Base-by-base conservation (phyloP, 2,113 vertebrate species). In the Capreolus pygargus region DNA sequence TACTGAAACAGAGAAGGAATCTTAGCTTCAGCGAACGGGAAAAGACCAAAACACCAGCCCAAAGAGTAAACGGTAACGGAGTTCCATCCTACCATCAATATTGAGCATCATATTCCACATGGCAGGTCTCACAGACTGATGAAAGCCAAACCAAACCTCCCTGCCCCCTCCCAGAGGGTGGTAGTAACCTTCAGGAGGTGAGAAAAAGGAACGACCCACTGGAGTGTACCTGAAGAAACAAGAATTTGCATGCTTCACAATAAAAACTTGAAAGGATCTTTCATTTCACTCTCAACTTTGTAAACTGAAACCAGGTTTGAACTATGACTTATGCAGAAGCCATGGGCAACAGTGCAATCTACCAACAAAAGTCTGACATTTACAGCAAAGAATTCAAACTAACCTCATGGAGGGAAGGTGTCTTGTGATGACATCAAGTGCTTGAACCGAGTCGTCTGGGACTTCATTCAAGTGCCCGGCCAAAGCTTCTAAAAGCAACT, bases 21-120 rank as follows among this genome's bases (percentile, higher is more conserved):
- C 74, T 98, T 94, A 98, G 70, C 67, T 91, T 83, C 14, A 33
- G 57, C 30, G 43, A 43, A 74, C 64, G 61, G 64, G 17, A n/a
- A 95, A 82, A 78, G n/a, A 86, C 23, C 39, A 43, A 89, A 7
- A 36, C 85, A 82, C 54, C 27, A 30, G 3, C 39, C 23, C 45
- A 0, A 95, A 94, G 89, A 55, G 67, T 81, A 79, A 91, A 57
- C 10, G 12, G 61, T 23, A 64, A 70, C 36, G 21, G 39, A 45
- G 47, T 91, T 95, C 52, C 76, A 91, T 52, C 99, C 61, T 98
- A 99, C 99, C 99, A 23, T 99, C 99, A 0, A 99, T 99, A 98
- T 99, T 99, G 93, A 99, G 99, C 99, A 99, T 99, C 99, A 99
- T 99, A 98, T 99, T 99, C 99, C 99, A 99, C 99, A 99, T 99